These are phyloP conservation scores for Leucoma salicis DNA, from an alignment of 2,888 invertebrate species.

Conservation along the genomic window DNA sequence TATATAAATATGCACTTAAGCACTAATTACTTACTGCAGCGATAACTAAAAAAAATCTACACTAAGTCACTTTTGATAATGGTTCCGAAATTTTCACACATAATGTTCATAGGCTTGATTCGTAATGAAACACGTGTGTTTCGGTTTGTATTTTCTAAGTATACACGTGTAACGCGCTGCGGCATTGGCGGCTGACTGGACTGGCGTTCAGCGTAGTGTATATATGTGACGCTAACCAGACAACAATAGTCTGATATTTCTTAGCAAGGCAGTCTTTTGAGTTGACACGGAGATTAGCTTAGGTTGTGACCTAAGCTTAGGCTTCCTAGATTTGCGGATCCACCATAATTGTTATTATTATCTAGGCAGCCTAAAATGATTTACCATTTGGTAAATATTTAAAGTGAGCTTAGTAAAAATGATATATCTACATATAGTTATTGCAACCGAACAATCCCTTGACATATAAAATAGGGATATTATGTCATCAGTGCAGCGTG, in stretches of 20 bases:
- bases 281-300: constrained; percentile 51
- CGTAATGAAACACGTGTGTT: constrained; percentile 40
- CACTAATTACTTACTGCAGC: constrained; percentile 22
- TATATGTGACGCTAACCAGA: constrained; percentile 25
- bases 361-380: too few relatives aligned
- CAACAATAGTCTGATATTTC: constrained; percentile 37
- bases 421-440: too few relatives aligned
- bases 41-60: constrained; percentile 12
- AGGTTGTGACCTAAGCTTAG: constrained; percentile 32
- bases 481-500: constrained; percentile 14
- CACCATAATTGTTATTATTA: too few relatives aligned
- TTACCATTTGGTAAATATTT: too few relatives aligned
- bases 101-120: constrained; percentile 19
- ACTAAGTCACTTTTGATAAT: constrained; percentile 1
- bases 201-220: constrained; percentile 33
- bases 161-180: constrained; percentile 33
- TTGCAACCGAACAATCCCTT: too few relatives aligned
- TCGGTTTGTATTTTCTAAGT: constrained; percentile 13
- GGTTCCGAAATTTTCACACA: constrained; percentile 15
- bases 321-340: too few relatives aligned
- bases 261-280: constrained; percentile 47
- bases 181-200: constrained; percentile 44
- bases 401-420: too few relatives aligned
- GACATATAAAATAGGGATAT: too few relatives aligned
- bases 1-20: neutral